Evolutionary conservation across 2,113 vertebrate species (phyloP).

Genomic region (Platichthys flesus): DNA sequence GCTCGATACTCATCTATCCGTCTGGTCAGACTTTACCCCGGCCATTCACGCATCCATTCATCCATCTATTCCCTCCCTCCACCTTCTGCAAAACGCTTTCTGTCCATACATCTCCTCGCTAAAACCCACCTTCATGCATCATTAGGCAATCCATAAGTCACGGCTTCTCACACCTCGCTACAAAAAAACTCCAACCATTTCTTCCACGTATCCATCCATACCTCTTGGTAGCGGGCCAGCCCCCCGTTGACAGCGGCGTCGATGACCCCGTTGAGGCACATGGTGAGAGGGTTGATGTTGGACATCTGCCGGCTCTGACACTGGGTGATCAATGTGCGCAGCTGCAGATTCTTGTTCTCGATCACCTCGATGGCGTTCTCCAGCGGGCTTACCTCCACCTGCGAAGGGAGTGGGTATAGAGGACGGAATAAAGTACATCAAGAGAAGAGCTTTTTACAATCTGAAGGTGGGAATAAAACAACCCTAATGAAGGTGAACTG

Average conservation of each 20-base stretch:
- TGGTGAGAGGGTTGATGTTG: slow-evolving; percentile 98
- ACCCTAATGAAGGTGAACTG: background rate
- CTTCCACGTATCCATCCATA: slow-evolving; percentile 66
- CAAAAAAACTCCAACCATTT: slow-evolving; percentile 38
- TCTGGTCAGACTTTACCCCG: slow-evolving; percentile 26
- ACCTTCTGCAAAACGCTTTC: slow-evolving; percentile 14
- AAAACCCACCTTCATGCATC: slow-evolving; percentile 71
- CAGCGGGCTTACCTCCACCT: slow-evolving; percentile 98
- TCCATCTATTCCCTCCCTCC: slow-evolving; percentile 21
- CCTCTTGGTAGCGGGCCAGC: slow-evolving; percentile 97
- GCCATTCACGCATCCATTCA: slow-evolving; percentile 49
- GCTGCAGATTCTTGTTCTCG: slow-evolving; percentile 97
- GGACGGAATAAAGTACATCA: background rate
- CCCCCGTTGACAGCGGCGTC: slow-evolving; percentile 98
- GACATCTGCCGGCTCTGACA: slow-evolving; percentile 97
- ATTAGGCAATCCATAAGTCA: slow-evolving; percentile 65
- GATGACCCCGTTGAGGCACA: slow-evolving; percentile 99
- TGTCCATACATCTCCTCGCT: slow-evolving; percentile 35
- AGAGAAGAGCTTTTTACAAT: background rate
- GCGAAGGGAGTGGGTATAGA: background rate
- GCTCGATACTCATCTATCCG: slow-evolving; percentile 32
- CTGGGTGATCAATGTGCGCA: slow-evolving; percentile 94
- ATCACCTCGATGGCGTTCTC: slow-evolving; percentile 98
- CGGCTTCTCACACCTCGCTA: slow-evolving; percentile 31
- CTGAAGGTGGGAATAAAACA: background rate